A percentile compares a stretch with the other conserved stretches of the same genome.
Evolutionary conservation across 2,888 invertebrate species (phyloP).

Genomic region (Zeuzera pyrina): DNA sequence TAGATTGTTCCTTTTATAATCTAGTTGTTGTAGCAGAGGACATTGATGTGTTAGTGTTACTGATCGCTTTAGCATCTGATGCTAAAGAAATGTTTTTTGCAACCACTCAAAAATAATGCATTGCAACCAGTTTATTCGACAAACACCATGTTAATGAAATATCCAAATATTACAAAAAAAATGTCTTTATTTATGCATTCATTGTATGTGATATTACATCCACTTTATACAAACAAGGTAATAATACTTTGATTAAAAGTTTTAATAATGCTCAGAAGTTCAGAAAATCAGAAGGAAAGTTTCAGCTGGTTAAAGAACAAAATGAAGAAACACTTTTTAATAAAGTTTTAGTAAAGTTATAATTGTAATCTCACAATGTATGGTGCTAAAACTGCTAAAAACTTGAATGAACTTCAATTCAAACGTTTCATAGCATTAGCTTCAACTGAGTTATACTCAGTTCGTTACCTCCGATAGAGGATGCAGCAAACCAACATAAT

Average conservation of each 20-base stretch:
- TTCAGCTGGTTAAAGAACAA: slow-evolving; percentile 12
- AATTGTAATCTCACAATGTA: slow-evolving; percentile 13
- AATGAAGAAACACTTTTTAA: slow-evolving; percentile 14
- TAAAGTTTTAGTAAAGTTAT: slow-evolving; percentile 10
- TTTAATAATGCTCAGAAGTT: slow-evolving; percentile 11
- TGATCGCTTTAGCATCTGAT: slow-evolving; percentile 16
- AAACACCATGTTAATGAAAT: slow-evolving; percentile 1
- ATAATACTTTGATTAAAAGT: slow-evolving; percentile 13
- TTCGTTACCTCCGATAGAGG: no score
- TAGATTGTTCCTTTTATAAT: slow-evolving; percentile 10
- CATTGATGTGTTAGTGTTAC: slow-evolving; percentile 15
- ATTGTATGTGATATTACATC: slow-evolving; percentile 14
- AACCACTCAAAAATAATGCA: no score
- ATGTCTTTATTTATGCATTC: slow-evolving; percentile 12
- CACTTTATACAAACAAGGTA: slow-evolving; percentile 11
- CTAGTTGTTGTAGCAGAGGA: slow-evolving; percentile 19
- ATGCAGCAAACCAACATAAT: no score
- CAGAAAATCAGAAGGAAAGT: slow-evolving; percentile 13
- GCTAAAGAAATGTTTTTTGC: slow-evolving; percentile 13
- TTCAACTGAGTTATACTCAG: no score
- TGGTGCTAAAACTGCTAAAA: slow-evolving; percentile 12
- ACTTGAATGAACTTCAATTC: slow-evolving; percentile 7
- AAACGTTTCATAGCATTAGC: slow-evolving; percentile 13
- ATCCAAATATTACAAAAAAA: slow-evolving; percentile 1
- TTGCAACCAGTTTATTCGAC: no score